Evolutionary conservation across 2,113 vertebrate species (phyloP), one percentile per base, ranked within the genome.

Genomic region (Nestor notabilis): DNA sequence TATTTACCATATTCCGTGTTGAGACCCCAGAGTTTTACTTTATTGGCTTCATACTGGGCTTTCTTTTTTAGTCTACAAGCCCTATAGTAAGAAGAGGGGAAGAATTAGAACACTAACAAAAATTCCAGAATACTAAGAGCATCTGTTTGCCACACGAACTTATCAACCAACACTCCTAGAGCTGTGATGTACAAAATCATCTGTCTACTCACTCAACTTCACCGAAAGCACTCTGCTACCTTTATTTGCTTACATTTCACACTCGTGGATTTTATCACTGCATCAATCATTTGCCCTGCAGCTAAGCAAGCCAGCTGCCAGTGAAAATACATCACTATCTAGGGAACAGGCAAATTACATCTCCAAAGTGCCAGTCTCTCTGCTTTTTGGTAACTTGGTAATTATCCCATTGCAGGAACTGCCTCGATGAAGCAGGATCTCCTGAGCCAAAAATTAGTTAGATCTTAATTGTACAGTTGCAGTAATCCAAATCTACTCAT

Each of bases 1-100:
- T 93, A 95, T 55, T 98, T 99, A 99, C 99, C 99, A 79, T 99
- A 99, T 98, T 99, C 99, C 79, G 99, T 99, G 97, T 99, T 99
- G 96, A 99, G 99, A 96, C 99, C 99, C 99, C 99, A 99, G 83
- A 99, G 98, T 97, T 99, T 99, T 93, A 99, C 99, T 98, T 99
- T 99, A 98, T 99, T 99, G 93, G 99, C 99, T 98, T 99, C 99
- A 95, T 99, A 99, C 94, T 99, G 99, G 35, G 99, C 99, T 98
- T 99, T 99, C 99, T 99, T 99, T 98, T 99, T 99, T 97, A 99
- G 98, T 85, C 99, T 98, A 95, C 99, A 99, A 94, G 99, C 99
- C 98, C 99, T 99, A 86, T 60, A 77, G 91, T 44, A 91, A 96
- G 91, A 95, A 93, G 66, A 96, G 89, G 87, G 82, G 85, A 95